Base-by-base conservation (phyloP, 2,797 vertebrate genomes). In the Linurgus olivaceus region DNA sequence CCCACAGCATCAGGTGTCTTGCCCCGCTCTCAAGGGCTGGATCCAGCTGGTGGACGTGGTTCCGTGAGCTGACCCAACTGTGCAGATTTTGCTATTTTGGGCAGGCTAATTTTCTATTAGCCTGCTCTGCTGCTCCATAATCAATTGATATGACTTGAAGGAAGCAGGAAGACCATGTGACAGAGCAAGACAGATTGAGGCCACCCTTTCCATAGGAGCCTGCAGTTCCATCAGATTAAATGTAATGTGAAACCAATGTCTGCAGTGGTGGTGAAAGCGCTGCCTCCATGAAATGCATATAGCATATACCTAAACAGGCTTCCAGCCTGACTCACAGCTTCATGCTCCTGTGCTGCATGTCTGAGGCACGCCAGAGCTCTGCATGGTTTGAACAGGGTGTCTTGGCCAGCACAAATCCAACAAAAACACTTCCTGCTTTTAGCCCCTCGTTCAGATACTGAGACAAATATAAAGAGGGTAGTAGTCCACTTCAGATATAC, bases 61-160 rank as follows among this genome's bases (percentile, higher is more conserved):
- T 83, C 79, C 20, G 13, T 38, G 59, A 82, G 44, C n/a, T 66
- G 59, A 80, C 37, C 48, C 72, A 71, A 67, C 13, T n/a, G 21
- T 1, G 14, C 16, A n/a, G 23, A 19, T 59, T 93, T 90, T 90
- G 37, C 65, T 77, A 11, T 35, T 91, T 86, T 31, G 26, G 65
- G 72, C 37, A 33, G 26, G 48, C 24, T 83, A 45, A 57, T 93
- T 93, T 94, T 90, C 57, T 48, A 83, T 80, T 66, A 90, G 59
- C 33, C 37, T 66, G 40, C 45, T 83, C 37, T 76, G 44, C 72
- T 11, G 4, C 68, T 91, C 85, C 57, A 67, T 74, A 86, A 93
- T 88, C 92, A 93, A 94, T 76, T 59, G 75, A 50, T 63, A 67
- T 2, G n/a, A 88, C 57, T 86, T 10, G 18, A 96, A 93, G 82